A percentile compares a stretch with the other conserved stretches of the same genome.
Evolutionary conservation across 2,888 invertebrate genomes (phyloP).

Genomic region (Conus canariensis): DNA sequence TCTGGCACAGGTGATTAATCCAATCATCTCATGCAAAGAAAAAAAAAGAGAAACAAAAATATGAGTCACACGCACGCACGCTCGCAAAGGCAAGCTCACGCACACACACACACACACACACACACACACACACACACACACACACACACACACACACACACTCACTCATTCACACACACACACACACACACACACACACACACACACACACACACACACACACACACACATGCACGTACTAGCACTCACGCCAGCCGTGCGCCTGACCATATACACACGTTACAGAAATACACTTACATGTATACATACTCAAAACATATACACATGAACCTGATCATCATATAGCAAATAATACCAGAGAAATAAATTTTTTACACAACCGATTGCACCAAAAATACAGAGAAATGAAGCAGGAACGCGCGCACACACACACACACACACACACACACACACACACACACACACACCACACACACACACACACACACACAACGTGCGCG

Average conservation of each 20-base stretch:
- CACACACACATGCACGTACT: background rate
- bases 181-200: background rate
- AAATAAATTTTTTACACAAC: too few relatives aligned
- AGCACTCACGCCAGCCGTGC: too few relatives aligned
- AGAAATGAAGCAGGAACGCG: background rate
- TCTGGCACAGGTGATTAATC: too few relatives aligned
- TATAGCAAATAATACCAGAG: background rate
- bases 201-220: background rate
- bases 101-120: background rate
- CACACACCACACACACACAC: too few relatives aligned
- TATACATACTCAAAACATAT: background rate
- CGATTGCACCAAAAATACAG: too few relatives aligned
- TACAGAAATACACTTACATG: background rate
- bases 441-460: slow-evolving; percentile 1
- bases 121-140: background rate
- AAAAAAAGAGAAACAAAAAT: too few relatives aligned
- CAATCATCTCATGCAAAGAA: background rate
- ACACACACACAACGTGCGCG: too few relatives aligned
- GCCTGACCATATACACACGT: too few relatives aligned
- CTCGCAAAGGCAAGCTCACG: background rate
- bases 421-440: background rate
- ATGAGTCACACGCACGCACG: background rate
- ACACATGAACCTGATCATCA: background rate
- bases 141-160: background rate
- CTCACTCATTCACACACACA: too few relatives aligned